These are phyloP conservation scores for Neolamprologus multifasciatus DNA, from an alignment of 2,797 vertebrate species.

Conservation along the genomic window DNA sequence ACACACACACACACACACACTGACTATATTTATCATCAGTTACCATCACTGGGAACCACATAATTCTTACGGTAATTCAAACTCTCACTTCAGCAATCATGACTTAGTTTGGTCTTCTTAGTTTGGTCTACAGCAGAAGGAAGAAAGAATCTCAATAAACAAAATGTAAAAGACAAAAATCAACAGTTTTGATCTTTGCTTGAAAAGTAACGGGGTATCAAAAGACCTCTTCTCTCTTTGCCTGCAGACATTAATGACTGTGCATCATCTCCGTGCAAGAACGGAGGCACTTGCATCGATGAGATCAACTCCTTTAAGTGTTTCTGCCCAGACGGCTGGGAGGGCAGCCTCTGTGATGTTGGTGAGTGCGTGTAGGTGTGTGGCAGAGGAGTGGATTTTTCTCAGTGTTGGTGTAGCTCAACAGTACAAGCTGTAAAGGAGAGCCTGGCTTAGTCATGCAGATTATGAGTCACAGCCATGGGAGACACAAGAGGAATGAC, in stretches of 20 bases:
- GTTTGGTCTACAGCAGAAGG: neutral
- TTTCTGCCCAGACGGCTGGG: conserved; percentile 91
- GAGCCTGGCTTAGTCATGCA: neutral
- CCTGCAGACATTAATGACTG: conserved; percentile 91
- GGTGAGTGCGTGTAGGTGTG: conserved; percentile 81
- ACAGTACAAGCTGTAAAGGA: neutral
- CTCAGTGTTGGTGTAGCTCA: neutral
- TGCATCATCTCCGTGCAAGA: conserved; percentile 82
- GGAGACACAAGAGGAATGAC: neutral
- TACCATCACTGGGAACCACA: conserved; percentile 21
- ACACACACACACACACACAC: neutral
- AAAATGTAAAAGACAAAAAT: neutral
- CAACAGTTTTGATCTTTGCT: neutral
- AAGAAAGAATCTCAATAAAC: neutral
- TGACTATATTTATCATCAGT: conserved; percentile 43
- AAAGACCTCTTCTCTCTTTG: neutral
- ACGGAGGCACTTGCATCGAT: conserved; percentile 92
- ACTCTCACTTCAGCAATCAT: neutral
- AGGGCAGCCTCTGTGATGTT: conserved; percentile 86
- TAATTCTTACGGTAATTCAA: conserved; percentile 6
- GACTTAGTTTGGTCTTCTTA: conserved; percentile 1
- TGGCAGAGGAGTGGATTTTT: neutral
- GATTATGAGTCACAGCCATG: neutral
- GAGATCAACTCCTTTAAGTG: conserved; percentile 87
- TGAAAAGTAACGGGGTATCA: neutral